Evolutionary conservation across 2,797 vertebrate species (phyloP), one percentile per base, ranked within the genome.

Genomic region (Esox lucius): DNA sequence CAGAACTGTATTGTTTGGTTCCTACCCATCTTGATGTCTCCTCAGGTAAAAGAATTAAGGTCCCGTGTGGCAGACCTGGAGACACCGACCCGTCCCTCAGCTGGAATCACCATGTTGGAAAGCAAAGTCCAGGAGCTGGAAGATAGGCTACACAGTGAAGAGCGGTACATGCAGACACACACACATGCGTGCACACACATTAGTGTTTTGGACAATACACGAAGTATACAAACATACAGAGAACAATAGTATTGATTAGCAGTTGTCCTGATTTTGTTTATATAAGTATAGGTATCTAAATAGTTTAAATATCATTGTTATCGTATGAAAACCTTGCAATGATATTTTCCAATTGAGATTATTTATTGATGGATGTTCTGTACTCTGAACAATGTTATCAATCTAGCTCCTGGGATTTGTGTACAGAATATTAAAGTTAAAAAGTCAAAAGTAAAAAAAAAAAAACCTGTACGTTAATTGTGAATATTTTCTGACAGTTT

Each of bases 21-120:
- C 22, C n/a, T 59, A 24, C 56, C 9, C 8, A 61, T 61, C 2
- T 11, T 61, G 56, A 61, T 24, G 11, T 59, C 56, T 61, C 56
- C 19, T 42, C 78, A 98, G 97, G 84, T 95, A 65, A 98, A 98
- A 88, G 97, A 99, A 79, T 74, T 98, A 86, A 97, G 92, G 91
- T 92, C 84, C 46, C 95, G 96, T 0, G 26, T 99, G 86, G 92
- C 95, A 1, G 96, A 94, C 83, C 89, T 92, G 4, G 96, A 97
- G 89, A 95, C 94, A 24, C 94, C 94, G 84, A 82, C 91, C 48
- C 94, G 95, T 5, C 94, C 95, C 64, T 87, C 82, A 0, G 76
- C 90, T 79, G 95, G 88, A 75, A 2, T 96, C 68, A 65, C 90
- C 0, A 92, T 96, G 79, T 91, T 99, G 79, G 97, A 98, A 75